Evolutionary conservation across 2,888 invertebrate species (phyloP).

Genomic region (Papilio elwesi): DNA sequence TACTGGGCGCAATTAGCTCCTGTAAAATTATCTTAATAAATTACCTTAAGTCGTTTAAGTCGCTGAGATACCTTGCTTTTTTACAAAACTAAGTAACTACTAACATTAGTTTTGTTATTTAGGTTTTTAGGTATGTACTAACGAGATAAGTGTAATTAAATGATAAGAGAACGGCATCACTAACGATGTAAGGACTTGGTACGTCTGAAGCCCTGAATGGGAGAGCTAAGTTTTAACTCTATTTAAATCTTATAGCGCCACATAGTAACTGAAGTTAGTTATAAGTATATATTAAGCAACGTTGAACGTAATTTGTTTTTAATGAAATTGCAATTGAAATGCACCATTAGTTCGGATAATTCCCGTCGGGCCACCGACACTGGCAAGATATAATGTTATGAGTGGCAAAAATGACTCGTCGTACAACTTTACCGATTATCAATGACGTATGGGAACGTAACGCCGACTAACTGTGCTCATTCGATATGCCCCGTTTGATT

Average conservation of each 20-base stretch:
- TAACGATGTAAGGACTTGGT: not conserved
- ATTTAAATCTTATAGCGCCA: no score
- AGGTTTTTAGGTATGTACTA: not conserved
- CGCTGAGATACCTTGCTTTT: slow-evolving; percentile 31
- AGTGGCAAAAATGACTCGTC: slow-evolving; percentile 69
- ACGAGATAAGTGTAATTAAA: not conserved
- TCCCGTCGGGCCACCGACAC: slow-evolving; percentile 45
- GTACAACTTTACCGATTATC: slow-evolving; percentile 54
- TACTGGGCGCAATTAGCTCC: slow-evolving; percentile 64
- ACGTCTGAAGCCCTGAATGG: no score
- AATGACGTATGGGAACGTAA: slow-evolving; percentile 57
- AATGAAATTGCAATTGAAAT: not conserved
- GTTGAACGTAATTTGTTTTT: not conserved
- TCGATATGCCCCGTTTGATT: slow-evolving; percentile 69
- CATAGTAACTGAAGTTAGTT: no score
- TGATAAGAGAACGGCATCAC: not conserved
- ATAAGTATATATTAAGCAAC: not conserved
- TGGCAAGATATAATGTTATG: slow-evolving; percentile 65
- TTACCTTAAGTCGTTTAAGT: slow-evolving; percentile 52
- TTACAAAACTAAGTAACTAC: slow-evolving; percentile 28
- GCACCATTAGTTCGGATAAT: slow-evolving; percentile 6
- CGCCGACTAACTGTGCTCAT: slow-evolving; percentile 56
- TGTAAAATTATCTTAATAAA: slow-evolving; percentile 58
- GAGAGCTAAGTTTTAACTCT: no score
- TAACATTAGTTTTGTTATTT: slow-evolving; percentile 2